phyloP scores from a whole-genome alignment of 2,888 invertebrate genomes.

The Chorisops tibialis region DNA sequence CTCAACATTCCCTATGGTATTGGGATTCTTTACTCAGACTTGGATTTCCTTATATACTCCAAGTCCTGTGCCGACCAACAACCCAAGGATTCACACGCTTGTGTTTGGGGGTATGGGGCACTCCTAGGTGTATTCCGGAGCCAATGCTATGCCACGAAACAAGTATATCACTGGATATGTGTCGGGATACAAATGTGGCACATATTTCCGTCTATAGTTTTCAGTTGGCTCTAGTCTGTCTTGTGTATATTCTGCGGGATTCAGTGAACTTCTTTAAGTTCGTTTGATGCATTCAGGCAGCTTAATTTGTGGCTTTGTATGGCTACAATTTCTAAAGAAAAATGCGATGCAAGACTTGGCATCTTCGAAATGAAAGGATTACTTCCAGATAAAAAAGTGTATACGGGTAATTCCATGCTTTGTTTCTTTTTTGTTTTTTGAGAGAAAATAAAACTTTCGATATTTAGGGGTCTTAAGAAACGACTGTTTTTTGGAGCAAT shows the following conservation, averaged over 20 bases:
- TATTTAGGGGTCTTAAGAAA: no score
- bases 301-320: conserved; percentile 20
- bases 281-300: conserved; percentile 31
- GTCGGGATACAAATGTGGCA: conserved; percentile 31
- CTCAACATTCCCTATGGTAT: neutral
- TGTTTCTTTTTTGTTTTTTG: no score
- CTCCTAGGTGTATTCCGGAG: neutral
- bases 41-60: conserved; percentile 22
- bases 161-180: conserved; percentile 30
- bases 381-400: conserved; percentile 5
- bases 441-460: no score
- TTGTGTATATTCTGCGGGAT: conserved; percentile 5
- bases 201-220: conserved; percentile 30
- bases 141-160: conserved; percentile 19
- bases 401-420: neutral
- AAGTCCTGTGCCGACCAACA: conserved; percentile 3
- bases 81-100: conserved; percentile 5
- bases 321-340: conserved; percentile 15
- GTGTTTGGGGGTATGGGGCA: neutral
- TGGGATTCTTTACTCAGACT: conserved; percentile 1
- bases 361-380: conserved; percentile 1
- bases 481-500: no score
- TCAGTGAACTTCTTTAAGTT: conserved; percentile 25
- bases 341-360: conserved; percentile 16
- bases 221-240: neutral